Conservation (phyloP, 2,797 vertebrate species). For the Thunnus albacares region DNA sequence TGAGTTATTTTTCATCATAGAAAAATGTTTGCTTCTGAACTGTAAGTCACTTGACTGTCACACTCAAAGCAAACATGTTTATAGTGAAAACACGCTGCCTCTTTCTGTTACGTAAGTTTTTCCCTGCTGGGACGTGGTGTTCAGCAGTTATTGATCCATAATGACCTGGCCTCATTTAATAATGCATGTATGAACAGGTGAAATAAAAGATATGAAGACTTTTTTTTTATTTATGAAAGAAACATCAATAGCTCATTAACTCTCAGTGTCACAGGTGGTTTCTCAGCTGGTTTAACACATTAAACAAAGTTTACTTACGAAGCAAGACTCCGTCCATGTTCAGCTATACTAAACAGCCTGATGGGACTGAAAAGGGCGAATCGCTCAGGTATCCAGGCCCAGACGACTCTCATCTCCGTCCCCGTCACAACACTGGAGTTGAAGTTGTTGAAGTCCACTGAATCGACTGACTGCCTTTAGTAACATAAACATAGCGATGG, state of each 20-base stretch:
- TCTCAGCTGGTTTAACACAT: not conserved
- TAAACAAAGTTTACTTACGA: slow-evolving; percentile 80
- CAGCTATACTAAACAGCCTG: slow-evolving; percentile 85
- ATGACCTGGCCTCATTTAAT: slow-evolving; percentile 8
- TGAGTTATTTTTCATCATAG: not conserved
- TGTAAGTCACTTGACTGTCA: slow-evolving; percentile 31
- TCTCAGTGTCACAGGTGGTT: not conserved
- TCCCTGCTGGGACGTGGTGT: slow-evolving; percentile 7
- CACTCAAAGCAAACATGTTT: slow-evolving; percentile 72
- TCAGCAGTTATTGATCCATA: slow-evolving; percentile 15
- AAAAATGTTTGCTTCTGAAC: not conserved
- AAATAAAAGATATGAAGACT: not conserved
- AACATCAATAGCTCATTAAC: not conserved
- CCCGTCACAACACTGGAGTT: slow-evolving; percentile 86
- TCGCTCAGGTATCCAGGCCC: slow-evolving; percentile 94
- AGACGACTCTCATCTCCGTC: slow-evolving; percentile 91
- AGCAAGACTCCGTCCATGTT: slow-evolving; percentile 87
- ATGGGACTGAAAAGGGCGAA: slow-evolving; percentile 90
- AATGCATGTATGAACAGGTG: not conserved
- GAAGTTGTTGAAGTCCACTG: slow-evolving; percentile 87
- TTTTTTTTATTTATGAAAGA: not conserved
- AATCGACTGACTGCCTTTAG: slow-evolving; percentile 85
- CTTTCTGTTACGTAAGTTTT: slow-evolving; percentile 46
- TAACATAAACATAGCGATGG: slow-evolving; percentile 18
- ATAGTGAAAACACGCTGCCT: slow-evolving; percentile 60